These are phyloP conservation scores for Thrips palmi DNA, from an alignment of 1,140 invertebrate genomes.

Conservation along the genomic window DNA sequence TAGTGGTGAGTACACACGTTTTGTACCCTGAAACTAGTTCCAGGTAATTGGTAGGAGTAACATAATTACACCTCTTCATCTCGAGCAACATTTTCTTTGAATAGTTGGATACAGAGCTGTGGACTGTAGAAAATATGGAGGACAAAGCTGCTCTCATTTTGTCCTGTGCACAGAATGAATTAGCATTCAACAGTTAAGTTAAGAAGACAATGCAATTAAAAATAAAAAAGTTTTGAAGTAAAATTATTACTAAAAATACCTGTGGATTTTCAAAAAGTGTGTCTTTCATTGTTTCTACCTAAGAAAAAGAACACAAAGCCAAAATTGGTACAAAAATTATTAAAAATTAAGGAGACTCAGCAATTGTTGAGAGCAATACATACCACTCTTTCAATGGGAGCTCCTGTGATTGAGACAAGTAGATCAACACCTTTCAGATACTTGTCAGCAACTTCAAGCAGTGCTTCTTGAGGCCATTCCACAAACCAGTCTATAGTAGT, in stretches of 20 bases:
- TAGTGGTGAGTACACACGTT: conserved; percentile 32
- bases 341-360: too few relatives aligned
- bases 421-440: conserved; percentile 46
- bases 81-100: conserved; percentile 50
- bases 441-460: conserved; percentile 61
- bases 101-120: conserved; percentile 49
- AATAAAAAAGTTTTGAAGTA: too few relatives aligned
- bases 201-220: too few relatives aligned
- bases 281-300: too few relatives aligned
- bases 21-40: conserved; percentile 68
- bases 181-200: too few relatives aligned
- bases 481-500: conserved; percentile 79
- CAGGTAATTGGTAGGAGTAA: conserved; percentile 69
- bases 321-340: too few relatives aligned
- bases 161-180: conserved; percentile 25
- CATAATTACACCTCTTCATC: conserved; percentile 65
- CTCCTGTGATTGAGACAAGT: conserved; percentile 38
- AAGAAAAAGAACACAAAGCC: too few relatives aligned
- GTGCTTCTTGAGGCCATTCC: conserved; percentile 70
- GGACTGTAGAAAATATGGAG: conserved; percentile 55
- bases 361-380: too few relatives aligned
- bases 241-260: too few relatives aligned
- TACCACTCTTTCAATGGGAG: conserved; percentile 18
- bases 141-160: conserved; percentile 37
- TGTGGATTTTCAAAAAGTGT: too few relatives aligned